Evolutionary conservation across 2,797 vertebrate species (phyloP), one percentile per base, ranked within the genome.

Genomic region (Epinephelus malabaricus): DNA sequence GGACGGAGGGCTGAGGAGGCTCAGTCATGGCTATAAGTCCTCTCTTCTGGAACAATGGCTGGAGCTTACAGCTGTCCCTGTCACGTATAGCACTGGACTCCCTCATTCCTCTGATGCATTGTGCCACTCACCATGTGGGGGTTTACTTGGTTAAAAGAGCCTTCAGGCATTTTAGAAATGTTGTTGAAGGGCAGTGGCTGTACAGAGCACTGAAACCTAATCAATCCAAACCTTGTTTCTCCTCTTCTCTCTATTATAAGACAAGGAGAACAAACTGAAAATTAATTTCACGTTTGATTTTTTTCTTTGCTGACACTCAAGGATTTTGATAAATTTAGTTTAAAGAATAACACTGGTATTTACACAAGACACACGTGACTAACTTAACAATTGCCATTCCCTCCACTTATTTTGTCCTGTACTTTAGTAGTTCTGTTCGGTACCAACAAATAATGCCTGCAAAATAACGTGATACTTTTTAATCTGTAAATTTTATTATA

Each of bases 61-160:
- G 81, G 79, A 89, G 89, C 89, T 89, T 68, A 87, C 94, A 95
- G 93, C 93, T 95, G 93, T 93, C 90, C 90, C 90, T 92, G 94
- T 92, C 93, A 91, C 82, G 18, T 91, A 93, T 67, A 71, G 82
- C 81, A 55, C 86, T 83, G 82, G 78, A 86, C 89, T 89, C 81
- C 67, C 83, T 86, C 91, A 90, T 83, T 91, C 90, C 91, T 87
- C 87, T 88, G 84, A 90, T 85, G 88, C 85, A 89, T 89, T 90
- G 89, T 91, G 79, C 75, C 59, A 63, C 78, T 83, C 2, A 54
- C 73, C 55, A 72, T 89, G 76, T 82, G 82, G 71, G 83, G 81
- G 83, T 91, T 80, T 83, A 68, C 86, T 76, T 56, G 19, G 46
- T 38, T 54, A 62, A 77, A 82, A 86, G 83, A 73, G 62, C 77